Evolutionary conservation across 1,140 invertebrate species (phyloP).

Genomic region (Coelopa frigida): DNA sequence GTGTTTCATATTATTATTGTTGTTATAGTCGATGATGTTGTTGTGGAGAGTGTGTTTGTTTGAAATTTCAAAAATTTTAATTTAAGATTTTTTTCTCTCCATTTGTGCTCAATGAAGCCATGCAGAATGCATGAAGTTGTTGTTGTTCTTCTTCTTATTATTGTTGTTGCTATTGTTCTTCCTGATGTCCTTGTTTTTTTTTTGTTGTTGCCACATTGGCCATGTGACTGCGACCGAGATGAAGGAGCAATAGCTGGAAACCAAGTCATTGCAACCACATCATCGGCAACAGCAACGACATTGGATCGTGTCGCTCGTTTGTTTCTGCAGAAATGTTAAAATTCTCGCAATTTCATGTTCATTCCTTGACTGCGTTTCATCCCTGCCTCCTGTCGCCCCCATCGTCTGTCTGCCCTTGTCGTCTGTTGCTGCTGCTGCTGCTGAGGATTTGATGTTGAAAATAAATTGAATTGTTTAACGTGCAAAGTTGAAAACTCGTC

Average conservation of each 20-base stretch:
- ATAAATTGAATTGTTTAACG: constrained; percentile 46
- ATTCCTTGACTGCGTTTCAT: constrained; percentile 30
- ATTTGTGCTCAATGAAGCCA: constrained; percentile 44
- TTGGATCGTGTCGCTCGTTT: constrained; percentile 43
- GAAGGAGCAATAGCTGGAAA: not conserved
- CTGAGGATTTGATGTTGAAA: constrained; percentile 34
- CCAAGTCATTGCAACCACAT: constrained; percentile 2
- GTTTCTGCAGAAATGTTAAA: constrained; percentile 45
- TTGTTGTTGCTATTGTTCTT: constrained; percentile 10
- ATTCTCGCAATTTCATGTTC: constrained; percentile 46
- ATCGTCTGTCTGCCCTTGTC: not conserved
- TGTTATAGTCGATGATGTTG: too few species aligned
- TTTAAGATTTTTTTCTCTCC: constrained; percentile 43
- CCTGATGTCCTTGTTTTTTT: too few species aligned
- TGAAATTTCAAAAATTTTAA: constrained; percentile 45
- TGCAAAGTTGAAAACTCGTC: constrained; percentile 27
- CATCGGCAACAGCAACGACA: not conserved
- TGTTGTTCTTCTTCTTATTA: constrained; percentile 1
- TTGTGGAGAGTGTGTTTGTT: constrained; percentile 15
- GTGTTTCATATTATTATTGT: too few species aligned
- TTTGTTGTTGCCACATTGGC: too few species aligned
- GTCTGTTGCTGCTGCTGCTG: too few species aligned
- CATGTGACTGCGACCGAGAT: too few species aligned
- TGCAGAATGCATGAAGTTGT: constrained; percentile 1
- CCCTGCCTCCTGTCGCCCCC: not conserved